Evolutionary conservation across 2,888 invertebrate genomes (phyloP).

Genomic region (Drosophila subsilvestris): DNA sequence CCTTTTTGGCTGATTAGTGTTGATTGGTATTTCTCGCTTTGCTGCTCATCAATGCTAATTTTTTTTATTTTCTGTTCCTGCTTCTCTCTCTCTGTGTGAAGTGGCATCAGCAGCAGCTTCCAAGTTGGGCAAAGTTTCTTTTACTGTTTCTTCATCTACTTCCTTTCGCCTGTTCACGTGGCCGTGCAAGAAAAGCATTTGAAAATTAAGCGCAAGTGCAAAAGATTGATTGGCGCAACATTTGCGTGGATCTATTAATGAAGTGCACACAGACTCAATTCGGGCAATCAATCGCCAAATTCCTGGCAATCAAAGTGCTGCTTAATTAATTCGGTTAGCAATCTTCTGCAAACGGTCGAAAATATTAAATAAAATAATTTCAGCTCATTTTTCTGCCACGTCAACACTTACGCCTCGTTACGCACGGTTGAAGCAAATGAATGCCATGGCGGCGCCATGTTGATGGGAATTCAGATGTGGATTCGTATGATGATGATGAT

Average conservation of each 20-base stretch:
- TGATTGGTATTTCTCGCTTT: slow-evolving; percentile 81
- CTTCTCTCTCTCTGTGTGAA: slow-evolving; percentile 15
- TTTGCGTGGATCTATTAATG: slow-evolving; percentile 62
- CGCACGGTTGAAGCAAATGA: slow-evolving; percentile 52
- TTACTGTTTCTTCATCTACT: slow-evolving; percentile 14
- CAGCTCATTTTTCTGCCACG: slow-evolving; percentile 74
- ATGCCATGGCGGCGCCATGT: slow-evolving; percentile 20
- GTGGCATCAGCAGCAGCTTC: slow-evolving; percentile 23
- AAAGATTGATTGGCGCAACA: slow-evolving; percentile 70
- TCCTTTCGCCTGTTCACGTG: slow-evolving; percentile 37
- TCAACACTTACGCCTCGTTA: slow-evolving; percentile 80
- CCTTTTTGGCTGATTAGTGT: slow-evolving; percentile 74
- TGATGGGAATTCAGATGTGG: slow-evolving; percentile 22
- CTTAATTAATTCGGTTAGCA: slow-evolving; percentile 64
- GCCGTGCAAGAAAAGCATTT: slow-evolving; percentile 40
- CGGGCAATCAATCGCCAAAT: slow-evolving; percentile 39
- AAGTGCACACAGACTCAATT: slow-evolving; percentile 43
- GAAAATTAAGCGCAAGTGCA: slow-evolving; percentile 63
- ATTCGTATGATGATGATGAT: slow-evolving; percentile 28
- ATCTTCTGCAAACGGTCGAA: slow-evolving; percentile 22
- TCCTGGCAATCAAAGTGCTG: slow-evolving; percentile 32
- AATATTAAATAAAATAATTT: slow-evolving; percentile 70
- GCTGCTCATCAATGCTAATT: slow-evolving; percentile 80
- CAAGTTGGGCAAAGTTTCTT: slow-evolving; percentile 45
- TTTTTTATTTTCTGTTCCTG: slow-evolving; percentile 35